phyloP scores from a whole-genome alignment of 2,888 invertebrate genomes.

The Scelioninae gen. 1 region DNA sequence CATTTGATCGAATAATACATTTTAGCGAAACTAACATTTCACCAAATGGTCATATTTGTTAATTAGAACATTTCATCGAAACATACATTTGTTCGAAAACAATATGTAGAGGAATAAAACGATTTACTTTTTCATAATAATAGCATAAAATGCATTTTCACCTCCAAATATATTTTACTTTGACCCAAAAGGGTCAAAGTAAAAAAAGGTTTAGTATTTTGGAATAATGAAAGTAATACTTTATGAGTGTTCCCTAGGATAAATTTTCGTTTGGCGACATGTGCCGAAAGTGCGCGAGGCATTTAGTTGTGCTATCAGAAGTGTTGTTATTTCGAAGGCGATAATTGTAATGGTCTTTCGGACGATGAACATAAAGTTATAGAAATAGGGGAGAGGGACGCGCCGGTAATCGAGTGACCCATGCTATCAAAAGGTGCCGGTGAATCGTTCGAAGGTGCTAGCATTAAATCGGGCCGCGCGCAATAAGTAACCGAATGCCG shows the following conservation, averaged over 20 bases:
- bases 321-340: conserved; percentile 60
- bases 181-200: too few relatives aligned
- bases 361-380: conserved; percentile 62
- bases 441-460: conserved; percentile 76
- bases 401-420: conserved; percentile 59
- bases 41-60: too few relatives aligned
- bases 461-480: conserved; percentile 74
- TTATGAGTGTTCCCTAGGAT: neutral
- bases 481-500: conserved; percentile 84
- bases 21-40: too few relatives aligned
- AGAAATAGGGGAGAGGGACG: conserved; percentile 49
- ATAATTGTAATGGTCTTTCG: conserved; percentile 78
- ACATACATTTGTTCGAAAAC: too few relatives aligned
- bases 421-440: conserved; percentile 77
- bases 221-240: neutral
- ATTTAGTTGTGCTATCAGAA: conserved; percentile 54
- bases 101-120: too few relatives aligned
- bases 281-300: conserved; percentile 52
- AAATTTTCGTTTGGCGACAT: conserved; percentile 31
- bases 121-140: too few relatives aligned
- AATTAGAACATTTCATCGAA: too few relatives aligned
- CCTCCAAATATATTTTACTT: too few relatives aligned
- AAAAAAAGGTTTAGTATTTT: too few relatives aligned
- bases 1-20: too few relatives aligned
- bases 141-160: too few relatives aligned